Base-by-base conservation (phyloP, 2,113 vertebrate genomes). In the Megaceryle maxima region DNA sequence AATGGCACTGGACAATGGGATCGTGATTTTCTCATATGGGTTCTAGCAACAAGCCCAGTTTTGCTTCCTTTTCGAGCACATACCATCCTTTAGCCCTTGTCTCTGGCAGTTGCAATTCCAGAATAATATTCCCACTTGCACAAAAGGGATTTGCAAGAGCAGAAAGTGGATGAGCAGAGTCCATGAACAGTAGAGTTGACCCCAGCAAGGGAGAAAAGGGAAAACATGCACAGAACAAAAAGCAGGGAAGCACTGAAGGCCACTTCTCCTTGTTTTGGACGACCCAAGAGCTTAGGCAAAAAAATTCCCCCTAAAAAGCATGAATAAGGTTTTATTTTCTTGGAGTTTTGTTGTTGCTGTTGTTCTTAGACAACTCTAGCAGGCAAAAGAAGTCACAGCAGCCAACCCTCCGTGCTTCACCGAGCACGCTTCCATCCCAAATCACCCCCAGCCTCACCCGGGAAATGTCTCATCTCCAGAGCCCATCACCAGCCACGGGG, bases 401-500 rank as follows among this genome's bases (percentile, higher is more conserved):
- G 25, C 14, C 22, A 69, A 28, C 21, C 37, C 13, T n/a, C 56
- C 2, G 1, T 13, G 16, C 24, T 77, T 46, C 4, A 1, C 60
- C 3, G 2, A 87, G 29, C 2, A 1, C 2, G 0, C 15, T 88
- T 70, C 62, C 66, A 62, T 26, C 75, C 41, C 25, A 29, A 13
- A 41, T 35, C 33, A 46, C 18, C 26, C 33, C 66, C 74, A 96
- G 62, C 76, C 84, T 94, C 79, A 53, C 87, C 79, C 1, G 2
- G 83, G 64, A 95, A 89, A 88, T 29, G 16, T 21, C 20, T 87
- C 46, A 28, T 94, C 69, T 97, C 67, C 70, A 55, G 91, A 96
- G 91, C 43, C 43, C 8, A 95, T 79, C 88, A 68, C 69, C 74
- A 89, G 70, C 87, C 96, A 89, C 1, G 8, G 87, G 81, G 84